phyloP scores from a whole-genome alignment of 2,113 vertebrate species.

The Trogon melanurus region DNA sequence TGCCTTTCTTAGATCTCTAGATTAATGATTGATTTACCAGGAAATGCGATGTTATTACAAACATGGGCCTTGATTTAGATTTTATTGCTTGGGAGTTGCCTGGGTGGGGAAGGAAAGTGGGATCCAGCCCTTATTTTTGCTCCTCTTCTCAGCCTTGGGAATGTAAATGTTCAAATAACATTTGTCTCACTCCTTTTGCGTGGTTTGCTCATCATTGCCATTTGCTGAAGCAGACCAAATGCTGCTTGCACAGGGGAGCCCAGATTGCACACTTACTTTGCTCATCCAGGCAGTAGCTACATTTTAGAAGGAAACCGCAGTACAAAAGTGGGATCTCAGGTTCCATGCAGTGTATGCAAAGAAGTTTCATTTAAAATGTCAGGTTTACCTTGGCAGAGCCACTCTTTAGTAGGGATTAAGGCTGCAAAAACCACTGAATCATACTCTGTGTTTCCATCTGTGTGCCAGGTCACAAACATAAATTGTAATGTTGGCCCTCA shows the following conservation, averaged over 20 bases:
- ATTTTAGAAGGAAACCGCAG: constrained; percentile 68
- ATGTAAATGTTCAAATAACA: background rate
- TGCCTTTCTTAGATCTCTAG: background rate
- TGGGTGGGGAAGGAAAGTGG: constrained; percentile 39
- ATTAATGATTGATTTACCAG: constrained; percentile 38
- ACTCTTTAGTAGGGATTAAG: constrained; percentile 67
- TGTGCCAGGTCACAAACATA: constrained; percentile 72
- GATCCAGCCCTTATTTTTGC: constrained; percentile 6
- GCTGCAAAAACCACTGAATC: constrained; percentile 64
- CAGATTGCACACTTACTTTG: constrained; percentile 24
- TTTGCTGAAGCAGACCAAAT: constrained; percentile 24
- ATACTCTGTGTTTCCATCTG: constrained; percentile 65
- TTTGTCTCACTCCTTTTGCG: background rate
- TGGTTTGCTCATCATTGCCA: background rate
- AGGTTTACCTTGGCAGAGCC: constrained; percentile 74
- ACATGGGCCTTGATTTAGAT: constrained; percentile 12
- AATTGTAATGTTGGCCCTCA: constrained; percentile 67
- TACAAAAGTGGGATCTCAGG: constrained; percentile 56
- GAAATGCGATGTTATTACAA: constrained; percentile 48
- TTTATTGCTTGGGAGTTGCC: constrained; percentile 43
- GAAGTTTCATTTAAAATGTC: constrained; percentile 73
- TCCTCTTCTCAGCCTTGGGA: background rate
- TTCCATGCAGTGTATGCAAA: constrained; percentile 69
- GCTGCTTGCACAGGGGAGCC: background rate
- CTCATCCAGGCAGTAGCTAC: constrained; percentile 58